Evolutionary conservation across 2,888 invertebrate genomes (phyloP).

Genomic region (Synanthedon myopaeformis): DNA sequence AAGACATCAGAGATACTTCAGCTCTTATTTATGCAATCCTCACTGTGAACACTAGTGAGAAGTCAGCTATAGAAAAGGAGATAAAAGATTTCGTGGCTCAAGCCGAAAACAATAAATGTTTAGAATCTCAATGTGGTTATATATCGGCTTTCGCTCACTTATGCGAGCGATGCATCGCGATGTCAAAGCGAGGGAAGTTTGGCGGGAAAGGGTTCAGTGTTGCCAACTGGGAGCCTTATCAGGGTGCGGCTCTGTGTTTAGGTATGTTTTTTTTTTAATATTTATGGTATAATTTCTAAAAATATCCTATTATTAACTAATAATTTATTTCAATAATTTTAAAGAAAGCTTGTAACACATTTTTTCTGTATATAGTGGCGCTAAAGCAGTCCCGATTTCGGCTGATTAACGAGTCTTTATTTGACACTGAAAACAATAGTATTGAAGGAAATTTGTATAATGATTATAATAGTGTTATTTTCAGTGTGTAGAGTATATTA

Average conservation of each 20-base stretch:
- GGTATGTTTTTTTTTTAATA: background rate
- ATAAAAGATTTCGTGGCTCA: slow-evolving; percentile 59
- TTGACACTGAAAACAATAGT: no score
- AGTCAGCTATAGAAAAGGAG: slow-evolving; percentile 55
- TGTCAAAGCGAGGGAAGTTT: slow-evolving; percentile 49
- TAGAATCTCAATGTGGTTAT: slow-evolving; percentile 85
- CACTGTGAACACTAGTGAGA: slow-evolving; percentile 71
- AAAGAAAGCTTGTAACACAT: no score
- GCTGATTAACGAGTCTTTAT: no score
- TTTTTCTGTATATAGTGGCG: no score
- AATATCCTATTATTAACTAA: no score
- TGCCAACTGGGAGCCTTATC: slow-evolving; percentile 70
- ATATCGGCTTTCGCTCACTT: slow-evolving; percentile 78
- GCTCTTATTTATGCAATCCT: slow-evolving; percentile 83
- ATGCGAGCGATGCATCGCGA: slow-evolving; percentile 75
- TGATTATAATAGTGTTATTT: no score
- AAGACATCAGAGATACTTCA: slow-evolving; percentile 79
- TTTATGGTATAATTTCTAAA: no score
- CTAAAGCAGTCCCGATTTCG: no score
- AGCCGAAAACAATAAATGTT: slow-evolving; percentile 4
- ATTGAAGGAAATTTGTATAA: no score
- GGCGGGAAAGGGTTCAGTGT: slow-evolving; percentile 56
- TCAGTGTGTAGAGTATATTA: no score
- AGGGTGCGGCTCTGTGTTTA: slow-evolving; percentile 68
- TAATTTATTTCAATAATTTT: no score